Evolutionary conservation across 2,797 vertebrate genomes (phyloP).

Genomic region (Rhincodon typus): DNA sequence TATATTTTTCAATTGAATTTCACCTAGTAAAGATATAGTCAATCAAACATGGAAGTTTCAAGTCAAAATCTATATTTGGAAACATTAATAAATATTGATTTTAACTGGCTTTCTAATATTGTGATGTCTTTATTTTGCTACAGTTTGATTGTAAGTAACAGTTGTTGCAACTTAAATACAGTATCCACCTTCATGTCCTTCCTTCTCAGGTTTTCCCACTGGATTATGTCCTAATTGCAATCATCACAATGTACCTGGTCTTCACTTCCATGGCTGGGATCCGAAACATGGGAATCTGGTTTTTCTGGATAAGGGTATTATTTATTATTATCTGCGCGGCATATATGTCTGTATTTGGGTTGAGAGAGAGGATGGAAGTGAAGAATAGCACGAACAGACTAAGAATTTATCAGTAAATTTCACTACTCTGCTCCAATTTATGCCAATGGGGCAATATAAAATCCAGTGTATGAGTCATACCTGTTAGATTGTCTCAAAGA

Average conservation of each 20-base stretch:
- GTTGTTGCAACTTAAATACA: neutral
- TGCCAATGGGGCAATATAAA: neutral
- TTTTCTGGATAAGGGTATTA: conserved; percentile 94
- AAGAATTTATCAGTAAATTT: neutral
- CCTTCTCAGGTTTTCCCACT: conserved; percentile 84
- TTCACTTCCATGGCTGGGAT: conserved; percentile 98
- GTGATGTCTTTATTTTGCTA: neutral
- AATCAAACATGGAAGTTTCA: neutral
- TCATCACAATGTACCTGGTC: conserved; percentile 95
- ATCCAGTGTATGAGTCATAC: neutral
- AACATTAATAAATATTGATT: neutral
- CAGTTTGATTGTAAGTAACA: neutral
- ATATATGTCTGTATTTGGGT: neutral
- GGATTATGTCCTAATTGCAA: conserved; percentile 92
- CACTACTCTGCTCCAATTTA: neutral
- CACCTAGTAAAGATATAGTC: neutral
- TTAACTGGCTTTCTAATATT: neutral
- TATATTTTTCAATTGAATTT: neutral
- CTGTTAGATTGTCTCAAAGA: neutral
- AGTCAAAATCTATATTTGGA: neutral
- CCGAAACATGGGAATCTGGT: conserved; percentile 97
- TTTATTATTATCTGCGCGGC: neutral
- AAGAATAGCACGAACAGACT: neutral
- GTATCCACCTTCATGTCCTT: conserved; percentile 39
- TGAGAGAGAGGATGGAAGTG: neutral